Evolutionary conservation across 2,888 invertebrate species (phyloP), one percentile per base, ranked within the genome.

Genomic region (Cerceris rybyensis): DNA sequence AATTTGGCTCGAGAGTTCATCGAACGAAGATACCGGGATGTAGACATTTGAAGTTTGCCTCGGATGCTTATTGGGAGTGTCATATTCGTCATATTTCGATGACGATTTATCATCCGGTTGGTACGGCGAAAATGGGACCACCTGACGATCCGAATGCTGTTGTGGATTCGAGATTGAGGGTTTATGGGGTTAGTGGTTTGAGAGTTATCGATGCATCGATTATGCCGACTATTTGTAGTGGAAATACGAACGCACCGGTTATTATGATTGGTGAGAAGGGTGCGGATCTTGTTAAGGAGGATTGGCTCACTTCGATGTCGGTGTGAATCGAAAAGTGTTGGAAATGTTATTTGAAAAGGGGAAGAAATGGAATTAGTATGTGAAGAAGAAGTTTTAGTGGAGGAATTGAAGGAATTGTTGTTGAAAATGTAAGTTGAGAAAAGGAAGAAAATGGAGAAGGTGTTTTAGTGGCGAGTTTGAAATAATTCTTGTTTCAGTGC

Each of bases 221-320:
- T 84, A 98, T 98, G 97, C 98, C 98, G 0, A 96, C 96, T 0
- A 97, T 98, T 85, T 96, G 96, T 42, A 97, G 97, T 88, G 98
- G 98, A 7, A 98, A 98, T 89, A 98, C 98, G 0, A 97, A 98
- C 91, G 98, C 98, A 0, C 97, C 98, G 0, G 96, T 96, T n/a
- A 97, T 98, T 64, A 98, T 98, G 98, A 96, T 98, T 43, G 98
- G 95, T 0, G 98, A 98, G 89, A 98, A 97, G 90, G 97, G 97
- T 6, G 94, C 97, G 0, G 98, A 97, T 93, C 93, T 97, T 88
- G 95, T 97, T 72, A 97, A 97, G 92, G 95, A 96, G 92, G 97
- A 97, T 92, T 97, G 97, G 97, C 90, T 95, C 84, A 87, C 93
- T 85, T 63, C 80, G 7, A 70, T 52, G 43, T 50, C 72, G 0